Base-by-base conservation (phyloP, 23 tunicate genomes). In the Halocynthia aurantium region DNA sequence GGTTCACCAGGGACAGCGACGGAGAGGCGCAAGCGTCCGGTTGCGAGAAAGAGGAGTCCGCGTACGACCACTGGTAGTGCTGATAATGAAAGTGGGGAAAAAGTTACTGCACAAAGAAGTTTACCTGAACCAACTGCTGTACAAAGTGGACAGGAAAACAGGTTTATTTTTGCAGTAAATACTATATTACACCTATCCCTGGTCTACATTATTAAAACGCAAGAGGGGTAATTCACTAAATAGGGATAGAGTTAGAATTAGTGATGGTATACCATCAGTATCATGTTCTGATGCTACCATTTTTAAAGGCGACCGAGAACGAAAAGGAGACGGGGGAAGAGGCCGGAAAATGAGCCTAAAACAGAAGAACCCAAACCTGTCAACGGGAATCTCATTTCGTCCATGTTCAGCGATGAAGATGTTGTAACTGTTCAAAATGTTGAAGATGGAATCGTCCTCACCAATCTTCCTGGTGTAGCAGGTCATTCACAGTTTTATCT, bases 401-500 rank as follows among this genome's bases (percentile, higher is more conserved):
- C 63, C 56, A 76, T 80, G 67, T 52, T 85, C 22, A 64, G 56
- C 31, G 93, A 87, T 8, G 93, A 82, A 50, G 93, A 87, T 71
- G 82, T 87, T 55, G 83, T 87, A 50, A 76, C 85, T 49, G 93
- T 87, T 69, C 86, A 87, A 7, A 80, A 62, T 11, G 52, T 87
- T 53, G 83, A 84, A 15, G 70, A 72, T 52, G 61, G 53, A 22
- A 71, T 77, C 8, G 68, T 77, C 6, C 81, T 87, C 83, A 61
- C 93, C 11, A 69, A 81, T 22, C 82, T 88, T 58, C 94, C 94
- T 5, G 94, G 87, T 9, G 81, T 80, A 10, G 84, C 94, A 9
- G 70, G 70, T 65, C 10, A 65, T 31, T 31, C 44, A 31, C 44
- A 31, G 44, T 31, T 31, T 31, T 31, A 31, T 31, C 44, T 31